These are phyloP conservation scores for Acholoe squamosa DNA, from an alignment of 2,888 invertebrate genomes.

Conservation along the genomic window DNA sequence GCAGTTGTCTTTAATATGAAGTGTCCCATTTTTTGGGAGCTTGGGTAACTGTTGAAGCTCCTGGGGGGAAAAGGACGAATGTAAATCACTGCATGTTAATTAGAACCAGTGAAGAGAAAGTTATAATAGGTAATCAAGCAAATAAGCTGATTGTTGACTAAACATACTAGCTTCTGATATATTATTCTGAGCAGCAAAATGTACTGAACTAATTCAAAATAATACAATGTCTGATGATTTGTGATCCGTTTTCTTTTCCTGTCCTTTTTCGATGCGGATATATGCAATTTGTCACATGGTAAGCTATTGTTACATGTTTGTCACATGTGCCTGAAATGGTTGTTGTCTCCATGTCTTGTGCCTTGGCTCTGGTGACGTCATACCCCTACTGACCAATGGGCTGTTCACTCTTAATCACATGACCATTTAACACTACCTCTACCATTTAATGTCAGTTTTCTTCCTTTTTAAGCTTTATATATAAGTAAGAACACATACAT, in stretches of 20 bases:
- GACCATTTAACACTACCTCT: background rate
- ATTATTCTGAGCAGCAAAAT: background rate
- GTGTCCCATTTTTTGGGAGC: too few species aligned
- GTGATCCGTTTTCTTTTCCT: background rate
- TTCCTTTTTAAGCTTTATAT: background rate
- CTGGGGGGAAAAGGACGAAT: background rate
- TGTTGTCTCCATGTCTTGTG: constrained; percentile 52
- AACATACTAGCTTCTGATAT: background rate
- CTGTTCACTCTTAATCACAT: background rate
- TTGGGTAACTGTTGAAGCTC: too few species aligned
- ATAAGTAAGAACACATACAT: too few species aligned
- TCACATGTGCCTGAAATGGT: constrained; percentile 50
- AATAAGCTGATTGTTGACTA: background rate
- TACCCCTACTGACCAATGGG: constrained; percentile 39
- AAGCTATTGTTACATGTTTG: constrained; percentile 53
- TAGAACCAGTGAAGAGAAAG: background rate
- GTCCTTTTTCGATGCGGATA: background rate
- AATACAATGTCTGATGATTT: constrained; percentile 33
- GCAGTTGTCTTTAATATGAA: too few species aligned
- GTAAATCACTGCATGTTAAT: background rate
- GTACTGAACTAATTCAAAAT: background rate
- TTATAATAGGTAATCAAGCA: background rate
- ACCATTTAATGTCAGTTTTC: background rate
- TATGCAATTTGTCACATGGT: constrained; percentile 52
- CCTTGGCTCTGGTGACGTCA: constrained; percentile 55